A percentile compares a stretch with the other conserved stretches of the same genome.
phyloP scores from a whole-genome alignment of 2,888 invertebrate species.

The Oithona nana region DNA sequence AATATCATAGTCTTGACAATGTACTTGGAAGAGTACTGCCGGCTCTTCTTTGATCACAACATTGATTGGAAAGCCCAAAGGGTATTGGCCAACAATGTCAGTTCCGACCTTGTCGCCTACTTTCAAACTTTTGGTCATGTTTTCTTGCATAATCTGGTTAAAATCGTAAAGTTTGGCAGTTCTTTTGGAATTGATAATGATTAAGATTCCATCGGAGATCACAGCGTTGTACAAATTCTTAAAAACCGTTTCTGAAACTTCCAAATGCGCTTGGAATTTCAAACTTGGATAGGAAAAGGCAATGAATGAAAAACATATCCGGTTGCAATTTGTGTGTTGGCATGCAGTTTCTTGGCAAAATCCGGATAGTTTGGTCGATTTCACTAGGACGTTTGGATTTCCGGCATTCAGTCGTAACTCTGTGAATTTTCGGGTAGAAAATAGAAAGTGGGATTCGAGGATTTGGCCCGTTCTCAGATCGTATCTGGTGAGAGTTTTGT shows the following conservation, averaged over 20 bases:
- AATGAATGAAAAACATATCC: not conserved
- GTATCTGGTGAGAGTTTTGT: not conserved
- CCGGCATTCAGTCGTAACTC: not conserved
- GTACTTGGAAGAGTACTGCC: not conserved
- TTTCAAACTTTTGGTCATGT: not conserved
- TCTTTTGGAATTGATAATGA: not conserved
- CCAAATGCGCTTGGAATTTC: not conserved
- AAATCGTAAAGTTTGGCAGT: not conserved
- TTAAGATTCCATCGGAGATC: not conserved
- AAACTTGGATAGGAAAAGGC: not conserved
- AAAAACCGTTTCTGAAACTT: not conserved
- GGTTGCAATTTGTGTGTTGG: not conserved
- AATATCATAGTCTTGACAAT: not conserved
- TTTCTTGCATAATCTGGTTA: not conserved
- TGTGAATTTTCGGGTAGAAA: not conserved
- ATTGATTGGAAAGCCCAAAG: not conserved
- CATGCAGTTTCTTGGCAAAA: not conserved
- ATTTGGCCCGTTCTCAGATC: not conserved
- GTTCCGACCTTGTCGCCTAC: not conserved
- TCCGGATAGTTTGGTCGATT: not conserved
- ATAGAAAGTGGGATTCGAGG: not conserved
- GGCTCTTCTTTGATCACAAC: not conserved
- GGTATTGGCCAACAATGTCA: not conserved
- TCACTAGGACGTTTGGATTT: not conserved
- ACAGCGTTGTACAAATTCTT: not conserved